Conservation (phyloP, 2,888 invertebrate species). For the Drosophila conformis region DNA sequence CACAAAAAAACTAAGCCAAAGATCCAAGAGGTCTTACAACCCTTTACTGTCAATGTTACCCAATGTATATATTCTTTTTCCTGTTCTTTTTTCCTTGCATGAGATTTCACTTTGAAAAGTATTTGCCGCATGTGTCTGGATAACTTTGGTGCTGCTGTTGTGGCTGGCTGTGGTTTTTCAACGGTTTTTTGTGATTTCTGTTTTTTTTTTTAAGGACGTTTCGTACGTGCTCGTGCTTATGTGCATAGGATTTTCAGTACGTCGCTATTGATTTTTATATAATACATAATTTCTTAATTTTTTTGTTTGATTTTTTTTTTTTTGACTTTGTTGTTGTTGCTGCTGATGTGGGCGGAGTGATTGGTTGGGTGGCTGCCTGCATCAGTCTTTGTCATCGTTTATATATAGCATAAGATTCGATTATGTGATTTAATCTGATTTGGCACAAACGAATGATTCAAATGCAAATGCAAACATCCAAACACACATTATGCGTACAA, state of each 20-base stretch:
- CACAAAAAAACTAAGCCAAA: constrained; percentile 35
- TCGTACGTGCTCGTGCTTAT: constrained; percentile 74
- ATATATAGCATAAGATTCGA: constrained; percentile 75
- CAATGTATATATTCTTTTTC: constrained; percentile 2
- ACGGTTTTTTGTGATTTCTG: constrained; percentile 21
- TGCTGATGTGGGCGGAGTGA: constrained; percentile 51
- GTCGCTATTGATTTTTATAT: constrained; percentile 78
- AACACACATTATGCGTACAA: constrained; percentile 11
- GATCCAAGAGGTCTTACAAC: constrained; percentile 73
- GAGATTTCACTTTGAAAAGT: constrained; percentile 81
- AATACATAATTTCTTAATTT: constrained; percentile 72
- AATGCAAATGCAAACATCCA: constrained; percentile 67
- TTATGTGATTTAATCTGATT: constrained; percentile 80
- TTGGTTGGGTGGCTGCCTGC: constrained; percentile 57
- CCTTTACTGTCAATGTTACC: constrained; percentile 56
- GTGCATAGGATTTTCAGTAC: constrained; percentile 79
- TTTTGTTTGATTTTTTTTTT: constrained; percentile 17
- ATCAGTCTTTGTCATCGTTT: constrained; percentile 78
- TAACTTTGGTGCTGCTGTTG: constrained; percentile 74
- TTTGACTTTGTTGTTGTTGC: constrained; percentile 6
- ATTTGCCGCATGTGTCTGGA: constrained; percentile 79
- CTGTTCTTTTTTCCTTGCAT: constrained; percentile 42
- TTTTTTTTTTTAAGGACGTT: constrained; percentile 65
- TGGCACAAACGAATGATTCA: constrained; percentile 80
- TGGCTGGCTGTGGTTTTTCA: constrained; percentile 63